Evolutionary conservation across 2,113 vertebrate genomes (phyloP), one percentile per base, ranked within the genome.

Genomic region (Sclerurus mexicanus): DNA sequence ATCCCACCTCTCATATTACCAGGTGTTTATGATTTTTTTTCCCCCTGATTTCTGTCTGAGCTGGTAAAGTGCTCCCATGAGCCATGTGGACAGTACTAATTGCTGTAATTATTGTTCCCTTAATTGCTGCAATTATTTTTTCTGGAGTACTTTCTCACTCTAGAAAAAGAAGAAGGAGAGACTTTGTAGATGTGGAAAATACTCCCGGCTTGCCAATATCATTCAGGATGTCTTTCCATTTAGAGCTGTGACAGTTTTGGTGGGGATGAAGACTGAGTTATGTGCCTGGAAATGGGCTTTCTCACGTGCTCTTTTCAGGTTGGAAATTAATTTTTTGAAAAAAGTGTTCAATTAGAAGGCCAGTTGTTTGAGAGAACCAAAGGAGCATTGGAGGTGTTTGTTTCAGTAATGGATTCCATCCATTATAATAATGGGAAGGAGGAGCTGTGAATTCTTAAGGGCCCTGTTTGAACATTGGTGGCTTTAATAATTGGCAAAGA

Each of bases 91-190:
- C 89, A 80, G 55, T 71, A 14, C 75, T 91, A 94, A 97, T 85
- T 88, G 72, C 87, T 55, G 68, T 80, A 76, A 93, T 96, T 95
- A 87, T 73, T 95, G 78, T 80, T 78, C 47, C 46, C 35, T 67
- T 94, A 77, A 91, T 94, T 66, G 58, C 85, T 40, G 28, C 46
- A n/a, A 53, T 94, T 88, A 24, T 73, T 80, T 93, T 85, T 94
- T 72, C 62, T 58, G 28, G 49, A 66, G 12, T 35, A 18, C 31
- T 83, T 79, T 62, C 78, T 66, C 35, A 16, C 28, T 73, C 27
- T 9, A 25, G 87, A 37, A 64, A 49, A 81, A 60, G 80, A 56
- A 87, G 80, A 47, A 64, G 62, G 21, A 71, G 52, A 49, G 74
- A 16, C 42, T 49, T 58, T 46, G 59, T 3, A 53, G 77, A 10